Base-by-base conservation (phyloP, 1,140 invertebrate species). In the Harpegnathos saltator region DNA sequence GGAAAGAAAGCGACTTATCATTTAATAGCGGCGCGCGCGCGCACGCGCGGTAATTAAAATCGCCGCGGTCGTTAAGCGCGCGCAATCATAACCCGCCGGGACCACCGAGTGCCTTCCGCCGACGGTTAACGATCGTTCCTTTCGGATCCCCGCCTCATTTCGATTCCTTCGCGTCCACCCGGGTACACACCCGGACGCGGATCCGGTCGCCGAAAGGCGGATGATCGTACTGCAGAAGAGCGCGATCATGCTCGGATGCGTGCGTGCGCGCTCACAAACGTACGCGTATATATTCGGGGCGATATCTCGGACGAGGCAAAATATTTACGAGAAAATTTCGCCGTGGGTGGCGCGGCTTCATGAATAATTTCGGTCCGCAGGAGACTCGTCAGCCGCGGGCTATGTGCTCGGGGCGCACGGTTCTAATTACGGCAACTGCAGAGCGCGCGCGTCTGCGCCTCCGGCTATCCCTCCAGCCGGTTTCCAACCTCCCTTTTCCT, bases 341-440 rank as follows among this genome's bases (percentile, higher is more conserved):
- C 88, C 91, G 87, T 90, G 87, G 88, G 91, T 91, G 87, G 89
- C 86, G 88, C 59, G 85, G 91, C 90, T 93, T 93, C 93, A 93
- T 94, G 93, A 94, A 94, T 94, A 94, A 94, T 94, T 94, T 94
- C 84, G 93, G 91, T 92, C 91, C 91, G 91, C 86, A 89, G 92
- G 92, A 93, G 90, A 92, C 91, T 93, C 90, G 92, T 93, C 91
- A 93, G 92, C 92, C 90, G 50, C 73, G 68, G 89, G 92, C 89
- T 33, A 78, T 74, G 14, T 81, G 91, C 93, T 87, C 33, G 48
- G 33, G 90, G 92, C 91, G 85, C 88, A 91, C 87, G 89, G 91
- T 93, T 93, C 93, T 94, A 94, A 94, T 94, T 94, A 94, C 92
- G 92, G 91, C 92, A 92, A 92, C 91, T 92, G 93, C 92, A 90